phyloP scores from a whole-genome alignment of 1,140 invertebrate species.

The Oedothorax gibbosus region DNA sequence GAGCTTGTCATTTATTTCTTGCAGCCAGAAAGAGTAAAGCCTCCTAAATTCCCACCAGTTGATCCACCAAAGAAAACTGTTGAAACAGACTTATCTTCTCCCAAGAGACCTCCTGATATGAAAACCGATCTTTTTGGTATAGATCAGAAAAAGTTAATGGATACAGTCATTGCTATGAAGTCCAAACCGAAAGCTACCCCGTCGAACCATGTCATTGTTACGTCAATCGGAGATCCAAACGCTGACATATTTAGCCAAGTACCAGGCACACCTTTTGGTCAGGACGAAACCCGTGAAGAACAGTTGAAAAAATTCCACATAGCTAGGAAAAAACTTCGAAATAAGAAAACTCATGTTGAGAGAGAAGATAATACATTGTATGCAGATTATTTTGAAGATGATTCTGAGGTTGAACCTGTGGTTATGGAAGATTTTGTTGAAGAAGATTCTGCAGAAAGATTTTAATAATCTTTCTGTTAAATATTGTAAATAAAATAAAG shows the following conservation, averaged over 20 bases:
- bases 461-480: neutral
- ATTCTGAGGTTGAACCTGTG: neutral
- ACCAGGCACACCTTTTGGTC: conserved; percentile 12
- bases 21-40: neutral
- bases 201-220: neutral
- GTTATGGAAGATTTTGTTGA: conserved; percentile 41
- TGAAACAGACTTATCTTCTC: neutral
- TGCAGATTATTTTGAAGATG: neutral
- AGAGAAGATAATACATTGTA: neutral
- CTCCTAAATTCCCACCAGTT: neutral
- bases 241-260: conserved; percentile 35
- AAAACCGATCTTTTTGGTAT: conserved; percentile 45
- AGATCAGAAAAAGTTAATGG: conserved; percentile 29
- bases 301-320: conserved; percentile 36
- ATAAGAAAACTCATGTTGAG: neutral
- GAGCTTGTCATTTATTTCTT: neutral
- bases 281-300: neutral
- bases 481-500: neutral
- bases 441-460: conserved; percentile 21
- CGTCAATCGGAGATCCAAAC: neutral
- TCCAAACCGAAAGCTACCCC: neutral
- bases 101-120: conserved; percentile 25
- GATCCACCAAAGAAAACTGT: neutral
- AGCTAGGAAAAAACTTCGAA: conserved; percentile 10
- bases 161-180: conserved; percentile 23